These are phyloP conservation scores for Propithecus perrieri DNA, from an alignment of 2,797 vertebrate species.

Conservation along the genomic window DNA sequence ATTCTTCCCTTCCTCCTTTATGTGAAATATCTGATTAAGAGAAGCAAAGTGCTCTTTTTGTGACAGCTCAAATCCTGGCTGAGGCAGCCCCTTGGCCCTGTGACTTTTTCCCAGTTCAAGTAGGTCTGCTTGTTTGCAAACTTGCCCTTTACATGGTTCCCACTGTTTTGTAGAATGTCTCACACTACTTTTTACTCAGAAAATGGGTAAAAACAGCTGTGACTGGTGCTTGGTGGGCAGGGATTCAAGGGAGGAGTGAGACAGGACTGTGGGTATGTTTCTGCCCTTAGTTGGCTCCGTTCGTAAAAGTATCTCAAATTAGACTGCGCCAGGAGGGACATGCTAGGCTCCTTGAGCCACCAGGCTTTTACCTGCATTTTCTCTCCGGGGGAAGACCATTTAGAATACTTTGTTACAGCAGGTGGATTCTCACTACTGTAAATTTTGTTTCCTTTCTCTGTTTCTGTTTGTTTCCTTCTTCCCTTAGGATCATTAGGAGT, in stretches of 20 bases:
- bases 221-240: neutral
- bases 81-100: neutral
- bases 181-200: neutral
- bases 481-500: neutral
- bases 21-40: neutral
- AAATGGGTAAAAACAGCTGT: neutral
- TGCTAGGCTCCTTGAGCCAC: neutral
- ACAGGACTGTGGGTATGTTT: neutral
- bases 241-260: neutral
- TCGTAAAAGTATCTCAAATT: neutral
- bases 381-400: neutral
- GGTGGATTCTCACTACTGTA: neutral
- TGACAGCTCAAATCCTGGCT: neutral
- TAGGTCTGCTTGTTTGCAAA: neutral
- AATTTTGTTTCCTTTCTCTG: neutral
- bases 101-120: neutral
- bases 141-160: neutral
- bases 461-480: neutral
- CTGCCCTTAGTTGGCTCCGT: neutral
- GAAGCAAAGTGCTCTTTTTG: neutral
- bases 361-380: neutral
- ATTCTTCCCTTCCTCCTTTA: neutral
- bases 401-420: neutral
- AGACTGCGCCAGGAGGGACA: accelerated
- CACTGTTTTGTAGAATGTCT: neutral